Evolutionary conservation across 2,113 vertebrate species (phyloP).

Genomic region (Mormyrus lacerda): DNA sequence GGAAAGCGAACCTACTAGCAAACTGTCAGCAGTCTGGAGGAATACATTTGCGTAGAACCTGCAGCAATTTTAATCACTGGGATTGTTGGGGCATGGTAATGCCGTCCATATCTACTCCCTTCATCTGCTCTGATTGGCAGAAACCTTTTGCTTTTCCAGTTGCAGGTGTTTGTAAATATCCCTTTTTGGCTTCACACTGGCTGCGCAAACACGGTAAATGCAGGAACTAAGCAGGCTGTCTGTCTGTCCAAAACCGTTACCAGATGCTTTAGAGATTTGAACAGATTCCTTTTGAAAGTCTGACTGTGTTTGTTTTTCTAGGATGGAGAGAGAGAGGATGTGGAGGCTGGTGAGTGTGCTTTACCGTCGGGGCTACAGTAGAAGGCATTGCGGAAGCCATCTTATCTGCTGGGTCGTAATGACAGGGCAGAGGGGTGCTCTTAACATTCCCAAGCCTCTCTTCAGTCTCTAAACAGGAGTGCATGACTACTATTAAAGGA

Average conservation of each 20-base stretch:
- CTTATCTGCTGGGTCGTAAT: not conserved
- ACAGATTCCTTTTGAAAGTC: not conserved
- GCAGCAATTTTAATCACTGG: not conserved
- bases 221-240: not conserved
- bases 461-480: constrained; percentile 31
- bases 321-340: constrained; percentile 51
- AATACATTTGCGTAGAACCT: not conserved
- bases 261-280: not conserved
- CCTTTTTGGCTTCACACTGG: not conserved
- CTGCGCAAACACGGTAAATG: not conserved
- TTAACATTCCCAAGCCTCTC: not conserved
- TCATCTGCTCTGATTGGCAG: not conserved
- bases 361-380: not conserved
- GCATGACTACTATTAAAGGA: constrained; percentile 45
- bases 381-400: not conserved
- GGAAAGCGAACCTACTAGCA: not conserved
- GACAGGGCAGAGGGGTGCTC: not conserved
- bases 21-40: not conserved
- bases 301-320: constrained; percentile 29
- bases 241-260: not conserved
- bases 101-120: not conserved
- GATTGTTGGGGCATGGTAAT: not conserved
- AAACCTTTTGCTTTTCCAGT: not conserved
- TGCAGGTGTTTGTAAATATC: not conserved
- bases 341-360: constrained; percentile 53